phyloP scores from a whole-genome alignment of 2,113 vertebrate genomes.

The Pseudonaja textilis region DNA sequence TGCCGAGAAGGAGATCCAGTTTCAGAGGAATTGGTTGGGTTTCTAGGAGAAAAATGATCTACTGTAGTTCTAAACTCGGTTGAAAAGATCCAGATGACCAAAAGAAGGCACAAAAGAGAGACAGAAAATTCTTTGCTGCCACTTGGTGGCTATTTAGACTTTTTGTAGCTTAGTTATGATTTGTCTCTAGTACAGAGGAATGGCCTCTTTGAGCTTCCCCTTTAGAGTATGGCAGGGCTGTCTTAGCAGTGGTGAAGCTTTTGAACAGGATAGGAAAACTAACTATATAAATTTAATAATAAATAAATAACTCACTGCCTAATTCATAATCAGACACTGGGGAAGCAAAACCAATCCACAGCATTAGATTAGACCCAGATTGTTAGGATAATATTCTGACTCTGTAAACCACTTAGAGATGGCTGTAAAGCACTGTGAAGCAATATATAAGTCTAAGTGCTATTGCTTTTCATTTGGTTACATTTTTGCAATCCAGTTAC shows the following conservation, averaged over 20 bases:
- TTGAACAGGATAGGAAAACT: not conserved
- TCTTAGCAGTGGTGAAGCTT: not conserved
- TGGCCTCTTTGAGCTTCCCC: not conserved
- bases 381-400: too few species aligned
- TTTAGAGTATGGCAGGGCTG: not conserved
- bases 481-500: not conserved
- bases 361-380: not conserved
- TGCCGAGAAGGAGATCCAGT: not conserved
- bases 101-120: not conserved
- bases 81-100: not conserved
- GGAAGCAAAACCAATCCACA: not conserved
- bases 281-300: not conserved
- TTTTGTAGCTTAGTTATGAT: not conserved
- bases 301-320: not conserved
- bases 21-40: not conserved
- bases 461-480: not conserved
- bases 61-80: not conserved
- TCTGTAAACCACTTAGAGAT: too few species aligned
- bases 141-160: not conserved
- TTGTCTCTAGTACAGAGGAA: not conserved
- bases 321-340: not conserved
- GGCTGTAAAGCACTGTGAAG: too few species aligned
- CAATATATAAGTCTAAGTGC: too few species aligned
- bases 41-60: not conserved
- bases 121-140: not conserved